phyloP scores from a whole-genome alignment of 1,140 invertebrate species.

The Eriocheir sinensis region DNA sequence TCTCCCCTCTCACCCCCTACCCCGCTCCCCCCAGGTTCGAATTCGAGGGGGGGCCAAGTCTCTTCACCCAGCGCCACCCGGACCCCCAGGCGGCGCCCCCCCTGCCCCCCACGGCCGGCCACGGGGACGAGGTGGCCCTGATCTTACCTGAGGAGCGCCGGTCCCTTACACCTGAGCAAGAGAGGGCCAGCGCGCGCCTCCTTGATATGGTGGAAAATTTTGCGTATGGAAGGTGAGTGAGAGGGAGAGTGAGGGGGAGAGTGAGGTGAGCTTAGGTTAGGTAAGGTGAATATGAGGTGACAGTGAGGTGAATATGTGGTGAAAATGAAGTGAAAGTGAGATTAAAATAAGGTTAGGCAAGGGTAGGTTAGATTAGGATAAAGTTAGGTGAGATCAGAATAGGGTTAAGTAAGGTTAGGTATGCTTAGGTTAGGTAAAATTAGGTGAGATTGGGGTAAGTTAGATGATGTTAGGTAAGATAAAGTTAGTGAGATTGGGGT shows the following conservation, averaged over 20 bases:
- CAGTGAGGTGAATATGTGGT: background rate
- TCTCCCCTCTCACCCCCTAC: background rate
- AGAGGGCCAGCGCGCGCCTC: background rate
- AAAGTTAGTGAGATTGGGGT: too few relatives aligned
- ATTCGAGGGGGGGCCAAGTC: constrained; percentile 44
- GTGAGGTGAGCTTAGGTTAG: too few relatives aligned
- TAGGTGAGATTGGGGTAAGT: too few relatives aligned
- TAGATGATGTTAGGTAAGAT: too few relatives aligned
- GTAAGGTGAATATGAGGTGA: background rate
- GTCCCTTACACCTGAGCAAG: constrained; percentile 7
- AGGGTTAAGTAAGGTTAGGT: too few relatives aligned
- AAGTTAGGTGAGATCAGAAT: too few relatives aligned
- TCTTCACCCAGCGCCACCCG: constrained; percentile 40
- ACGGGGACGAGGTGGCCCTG: constrained; percentile 50
- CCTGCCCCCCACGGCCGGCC: constrained; percentile 37
- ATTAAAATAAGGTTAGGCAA: too few relatives aligned
- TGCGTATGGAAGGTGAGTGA: constrained; percentile 62
- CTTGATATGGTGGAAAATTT: constrained; percentile 57
- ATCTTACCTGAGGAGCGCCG: constrained; percentile 29
- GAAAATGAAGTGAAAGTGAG: too few relatives aligned
- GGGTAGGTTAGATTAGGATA: too few relatives aligned
- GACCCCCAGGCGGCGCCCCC: constrained; percentile 48
- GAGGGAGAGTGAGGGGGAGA: too few relatives aligned
- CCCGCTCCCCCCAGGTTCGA: constrained; percentile 30
- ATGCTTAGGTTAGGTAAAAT: too few relatives aligned